A percentile compares a stretch with the other conserved stretches of the same genome.
phyloP scores from a whole-genome alignment of 2,113 vertebrate species.

The Pomatorhinus ruficollis region DNA sequence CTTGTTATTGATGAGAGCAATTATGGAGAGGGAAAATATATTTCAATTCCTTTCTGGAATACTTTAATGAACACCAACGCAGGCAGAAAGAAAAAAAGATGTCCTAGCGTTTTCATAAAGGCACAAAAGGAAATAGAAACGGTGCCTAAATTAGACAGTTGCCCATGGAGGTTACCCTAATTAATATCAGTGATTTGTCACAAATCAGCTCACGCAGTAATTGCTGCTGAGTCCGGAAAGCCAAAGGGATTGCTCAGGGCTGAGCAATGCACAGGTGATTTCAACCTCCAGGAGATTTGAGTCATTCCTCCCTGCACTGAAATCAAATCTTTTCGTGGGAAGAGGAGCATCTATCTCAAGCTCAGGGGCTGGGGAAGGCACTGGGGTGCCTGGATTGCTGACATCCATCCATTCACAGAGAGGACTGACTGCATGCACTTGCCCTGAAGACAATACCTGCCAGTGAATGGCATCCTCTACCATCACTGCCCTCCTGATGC shows the following conservation, averaged over 20 bases:
- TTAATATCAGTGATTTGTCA: constrained; percentile 22
- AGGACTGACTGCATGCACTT: not conserved
- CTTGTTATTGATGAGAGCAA: not conserved
- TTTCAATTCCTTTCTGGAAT: not conserved
- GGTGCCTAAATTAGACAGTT: not conserved
- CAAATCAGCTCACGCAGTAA: not conserved
- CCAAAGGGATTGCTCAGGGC: not conserved
- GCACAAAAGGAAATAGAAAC: constrained; percentile 21
- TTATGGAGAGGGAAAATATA: not conserved
- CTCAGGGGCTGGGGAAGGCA: not conserved
- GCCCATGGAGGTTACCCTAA: constrained; percentile 28
- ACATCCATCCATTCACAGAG: not conserved
- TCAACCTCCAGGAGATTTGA: not conserved
- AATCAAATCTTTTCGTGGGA: not conserved
- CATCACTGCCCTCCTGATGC: not conserved
- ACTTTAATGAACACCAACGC: not conserved
- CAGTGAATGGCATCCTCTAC: not conserved
- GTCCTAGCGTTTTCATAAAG: not conserved
- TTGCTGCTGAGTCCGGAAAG: not conserved
- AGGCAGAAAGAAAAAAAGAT: not conserved
- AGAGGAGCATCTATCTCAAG: not conserved
- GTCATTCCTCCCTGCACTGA: not conserved
- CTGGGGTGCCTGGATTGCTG: not conserved
- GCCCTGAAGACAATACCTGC: not conserved
- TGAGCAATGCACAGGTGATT: not conserved